Conservation (phyloP, 2,797 vertebrate genomes). For the Anisognathus igniventris region DNA sequence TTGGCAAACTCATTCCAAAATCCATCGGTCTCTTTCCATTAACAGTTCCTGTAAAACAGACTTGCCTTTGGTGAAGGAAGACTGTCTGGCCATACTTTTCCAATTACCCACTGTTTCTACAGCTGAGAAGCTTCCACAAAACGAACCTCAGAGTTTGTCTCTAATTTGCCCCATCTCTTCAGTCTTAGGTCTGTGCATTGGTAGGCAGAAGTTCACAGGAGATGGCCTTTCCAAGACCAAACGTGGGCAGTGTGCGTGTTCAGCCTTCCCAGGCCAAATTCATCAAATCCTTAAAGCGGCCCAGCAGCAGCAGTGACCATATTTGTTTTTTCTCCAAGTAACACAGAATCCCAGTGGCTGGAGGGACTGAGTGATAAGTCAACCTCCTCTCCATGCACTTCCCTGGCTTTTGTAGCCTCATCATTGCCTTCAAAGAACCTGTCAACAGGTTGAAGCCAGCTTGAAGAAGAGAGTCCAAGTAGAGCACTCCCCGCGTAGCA, state of each 20-base stretch:
- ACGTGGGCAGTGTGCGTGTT: accelerated
- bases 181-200: not conserved
- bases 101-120: not conserved
- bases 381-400: not conserved
- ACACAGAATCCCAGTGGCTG: not conserved
- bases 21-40: not conserved
- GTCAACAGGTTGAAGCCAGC: conserved; percentile 17
- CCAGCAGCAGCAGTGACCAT: not conserved
- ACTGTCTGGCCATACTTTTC: not conserved
- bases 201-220: not conserved
- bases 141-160: not conserved
- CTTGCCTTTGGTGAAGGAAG: not conserved
- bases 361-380: not conserved
- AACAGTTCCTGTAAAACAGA: not conserved
- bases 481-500: not conserved
- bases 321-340: not conserved
- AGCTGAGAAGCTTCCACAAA: not conserved
- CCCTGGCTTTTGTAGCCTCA: conserved; percentile 12
- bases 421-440: conserved; percentile 36
- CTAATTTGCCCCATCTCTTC: not conserved
- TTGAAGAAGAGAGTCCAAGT: not conserved
- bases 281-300: not conserved
- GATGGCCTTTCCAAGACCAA: not conserved
- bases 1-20: not conserved
- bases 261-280: not conserved